Evolutionary conservation across 2,888 invertebrate species (phyloP), one percentile per base, ranked within the genome.

Genomic region (Epicampocera succincta): DNA sequence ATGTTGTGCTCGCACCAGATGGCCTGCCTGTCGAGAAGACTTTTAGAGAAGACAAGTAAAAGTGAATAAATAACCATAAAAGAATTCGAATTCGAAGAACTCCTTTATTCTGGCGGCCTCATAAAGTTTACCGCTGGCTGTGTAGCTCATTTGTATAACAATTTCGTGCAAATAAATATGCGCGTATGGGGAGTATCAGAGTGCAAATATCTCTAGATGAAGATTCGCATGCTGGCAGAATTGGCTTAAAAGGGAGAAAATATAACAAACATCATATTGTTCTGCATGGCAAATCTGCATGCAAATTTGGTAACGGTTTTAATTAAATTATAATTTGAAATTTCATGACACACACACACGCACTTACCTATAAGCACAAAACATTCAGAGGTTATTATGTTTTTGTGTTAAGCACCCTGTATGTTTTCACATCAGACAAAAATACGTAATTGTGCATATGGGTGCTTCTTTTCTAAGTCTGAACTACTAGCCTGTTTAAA

Each of bases 291-390:
- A 81, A 69, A 77, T 77, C 65, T 65, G 56, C 69, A 82, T 77
- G 65, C 60, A 82, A 69, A 77, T 74, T 77, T 74, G 77, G 77
- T 65, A 77, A 82, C 77, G 73, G 77, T 82, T 77, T 82, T 82
- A 82, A 77, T 82, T 82, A 82, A 82, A 82, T 82, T 78, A 82
- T 78, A 82, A 82, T 78, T 82, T 66, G 46, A 74, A 74, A 78
- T 78, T 52, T 33, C 44, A 63, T 38, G 15, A 54, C n/a, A n/a
- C n/a, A 66, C 40, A 33, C 21, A 66, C 21, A 50, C 19, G n/a
- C 42, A 60, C 12, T 5, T 40, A 46, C 33, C 11, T 1, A 71
- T 12, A 19, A 19, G 15, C 15, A 15, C 42, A 60, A 4, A 15
- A 50, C 13, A 46, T 58, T 1, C 17, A 56, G 29, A 52, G 56